Evolutionary conservation across 2,113 vertebrate species (phyloP), one percentile per base, ranked within the genome.

Genomic region (Cryptotis parvus): DNA sequence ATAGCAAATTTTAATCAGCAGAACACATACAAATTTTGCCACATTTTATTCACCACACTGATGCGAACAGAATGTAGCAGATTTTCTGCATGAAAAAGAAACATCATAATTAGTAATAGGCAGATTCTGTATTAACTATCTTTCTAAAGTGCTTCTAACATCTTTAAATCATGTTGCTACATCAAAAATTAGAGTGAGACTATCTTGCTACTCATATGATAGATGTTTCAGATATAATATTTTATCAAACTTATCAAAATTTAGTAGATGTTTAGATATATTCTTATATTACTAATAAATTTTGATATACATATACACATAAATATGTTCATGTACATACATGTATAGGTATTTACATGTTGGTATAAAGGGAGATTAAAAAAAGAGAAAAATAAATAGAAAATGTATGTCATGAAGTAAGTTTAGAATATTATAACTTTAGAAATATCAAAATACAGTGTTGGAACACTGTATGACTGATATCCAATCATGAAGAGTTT

Each of bases 21-120:
- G 78, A 93, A 94, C 84, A 92, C 92, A 96, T 84, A 96, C 68
- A 88, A 63, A 94, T 82, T 76, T 93, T 73, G 52, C 63, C 1
- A 58, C 84, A 92, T 3, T 95, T 63, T 66, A 81, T 88, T 43
- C 33, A 89, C 45, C 93, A 89, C 66, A 66, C 37, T 58, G 88
- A 94, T 65, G 68, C 84, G 41, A 91, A 86, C 80, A 91, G 74
- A 89, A 78, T 83, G 69, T 0, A 91, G 87, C 66, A 91, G 80
- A 80, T 77, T 84, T 86, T 87, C 80, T 89, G 69, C 9, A 27
- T 69, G 81, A 83, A 35, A 87, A n/a, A 92, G 81, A 96, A 95
- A 85, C 0, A 73, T 6, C 92, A 74, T 20, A 63, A 94, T 70
- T 70, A 94, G 89, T 84, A 29, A 92, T 69, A 90, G 68, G 39